Evolutionary conservation across 2,797 vertebrate species (phyloP), one percentile per base, ranked within the genome.

Genomic region (Threskiornis aethiopicus): DNA sequence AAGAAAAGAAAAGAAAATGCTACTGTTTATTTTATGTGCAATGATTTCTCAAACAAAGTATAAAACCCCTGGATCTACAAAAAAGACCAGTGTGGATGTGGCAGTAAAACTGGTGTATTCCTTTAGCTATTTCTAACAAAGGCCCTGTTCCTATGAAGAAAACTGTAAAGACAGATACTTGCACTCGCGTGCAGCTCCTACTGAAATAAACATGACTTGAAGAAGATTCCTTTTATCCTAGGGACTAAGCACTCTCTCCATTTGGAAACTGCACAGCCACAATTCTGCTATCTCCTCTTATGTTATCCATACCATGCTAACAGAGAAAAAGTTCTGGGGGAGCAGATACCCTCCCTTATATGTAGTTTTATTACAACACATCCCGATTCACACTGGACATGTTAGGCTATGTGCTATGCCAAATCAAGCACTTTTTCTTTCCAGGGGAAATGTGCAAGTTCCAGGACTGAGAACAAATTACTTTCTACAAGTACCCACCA

Each of bases 131-230:
- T 93, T 76, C 54, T 80, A 85, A 65, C 61, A 72, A 73, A 89
- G 47, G 7, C 75, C 41, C 61, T 72, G 42, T 33, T 84, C 15
- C 49, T 79, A 4, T 42, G 59, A 89, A 83, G 37, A 83, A 89
- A 87, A 69, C 21, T 24, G 29, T 33, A 66, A 66, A 89, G 73
- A 71, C 29, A 79, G n/a, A 88, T n/a, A 75, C 39, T 84, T 65
- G 55, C 26, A 86, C 37, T 76, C 41, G 17, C 1, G 1, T 62
- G 47, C 77, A 86, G 54, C 33, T 87, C 59, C 33, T 49, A 58
- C 54, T 69, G 69, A 95, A 96, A 97, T 75, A 95, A 96, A 84
- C 41, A 80, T 7, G 4, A 79, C 58, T 71, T 61, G 39, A 91
- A 79, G 84, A 57, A 84, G 39, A 67, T 58, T 76, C 51, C 19